A percentile compares a stretch with the other conserved stretches of the same genome.
Conservation (phyloP, 2,888 invertebrate species). For the Andrena bicolor region DNA sequence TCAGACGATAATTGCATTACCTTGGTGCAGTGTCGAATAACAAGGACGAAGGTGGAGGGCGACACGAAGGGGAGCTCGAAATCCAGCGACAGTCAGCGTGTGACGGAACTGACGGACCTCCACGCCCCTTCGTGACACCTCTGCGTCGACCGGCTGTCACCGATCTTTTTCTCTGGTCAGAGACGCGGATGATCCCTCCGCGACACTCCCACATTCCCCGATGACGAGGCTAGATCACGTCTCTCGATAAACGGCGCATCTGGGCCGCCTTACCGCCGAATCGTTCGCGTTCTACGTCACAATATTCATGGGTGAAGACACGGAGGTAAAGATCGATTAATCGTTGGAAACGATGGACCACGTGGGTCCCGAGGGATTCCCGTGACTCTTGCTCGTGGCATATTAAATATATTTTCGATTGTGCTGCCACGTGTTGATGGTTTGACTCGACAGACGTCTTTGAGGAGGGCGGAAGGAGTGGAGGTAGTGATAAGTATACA, state of each 20-base stretch:
- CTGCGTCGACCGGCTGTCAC: constrained; percentile 68
- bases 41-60: constrained; percentile 11
- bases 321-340: constrained; percentile 37
- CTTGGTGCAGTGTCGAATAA: constrained; percentile 4
- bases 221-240: constrained; percentile 82
- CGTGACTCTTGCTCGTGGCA: not conserved
- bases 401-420: too few relatives aligned
- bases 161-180: constrained; percentile 64
- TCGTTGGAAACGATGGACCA: not conserved
- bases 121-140: constrained; percentile 82
- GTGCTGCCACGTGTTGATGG: not conserved
- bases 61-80: constrained; percentile 38
- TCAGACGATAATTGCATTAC: constrained; percentile 46
- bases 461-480: too few relatives aligned
- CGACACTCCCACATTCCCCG: constrained; percentile 84
- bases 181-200: constrained; percentile 70
- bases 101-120: constrained; percentile 69
- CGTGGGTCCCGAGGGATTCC: not conserved
- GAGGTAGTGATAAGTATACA: too few relatives aligned
- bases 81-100: constrained; percentile 59
- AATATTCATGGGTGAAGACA: constrained; percentile 50
- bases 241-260: constrained; percentile 72
- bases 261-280: constrained; percentile 52
- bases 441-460: not conserved
- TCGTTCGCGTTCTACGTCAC: constrained; percentile 57